Evolutionary conservation across 2,113 vertebrate species (phyloP).

Genomic region (Tragelaphus buxtoni): DNA sequence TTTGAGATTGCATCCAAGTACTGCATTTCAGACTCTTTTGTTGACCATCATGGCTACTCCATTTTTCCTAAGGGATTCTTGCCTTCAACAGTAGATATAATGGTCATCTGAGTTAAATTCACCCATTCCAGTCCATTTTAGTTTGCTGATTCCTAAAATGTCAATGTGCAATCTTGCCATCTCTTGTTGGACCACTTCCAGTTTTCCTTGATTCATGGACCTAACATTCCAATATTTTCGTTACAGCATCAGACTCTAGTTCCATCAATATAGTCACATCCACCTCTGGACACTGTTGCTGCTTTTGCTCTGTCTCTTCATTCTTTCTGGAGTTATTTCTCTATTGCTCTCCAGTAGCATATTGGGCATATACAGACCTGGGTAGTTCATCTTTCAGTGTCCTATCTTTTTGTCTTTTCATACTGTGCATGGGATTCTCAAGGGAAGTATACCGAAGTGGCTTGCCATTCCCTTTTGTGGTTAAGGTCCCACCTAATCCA

Average conservation of each 20-base stretch:
- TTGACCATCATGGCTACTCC: not conserved
- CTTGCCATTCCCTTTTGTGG: not conserved
- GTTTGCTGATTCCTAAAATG: rapidly evolving
- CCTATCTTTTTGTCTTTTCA: not conserved
- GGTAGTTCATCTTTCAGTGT: not conserved
- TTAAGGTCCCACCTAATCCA: not conserved
- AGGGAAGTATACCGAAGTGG: not conserved
- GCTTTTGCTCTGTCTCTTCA: not conserved
- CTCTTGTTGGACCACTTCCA: not conserved
- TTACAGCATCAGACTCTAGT: not conserved
- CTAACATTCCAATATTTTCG: not conserved
- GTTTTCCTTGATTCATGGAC: not conserved
- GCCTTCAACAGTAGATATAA: not conserved
- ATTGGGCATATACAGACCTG: not conserved
- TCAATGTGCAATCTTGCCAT: not conserved
- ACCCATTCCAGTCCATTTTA: not conserved
- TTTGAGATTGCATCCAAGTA: not conserved
- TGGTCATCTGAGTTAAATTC: not conserved
- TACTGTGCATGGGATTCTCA: not conserved
- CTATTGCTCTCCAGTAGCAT: not conserved
- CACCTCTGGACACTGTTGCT: rapidly evolving
- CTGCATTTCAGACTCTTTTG: not conserved
- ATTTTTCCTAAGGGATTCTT: not conserved
- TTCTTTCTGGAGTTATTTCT: not conserved
- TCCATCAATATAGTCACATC: not conserved